These are phyloP conservation scores for Campylomormyrus tamandua DNA, from an alignment of 2,113 vertebrate genomes.

Conservation along the genomic window DNA sequence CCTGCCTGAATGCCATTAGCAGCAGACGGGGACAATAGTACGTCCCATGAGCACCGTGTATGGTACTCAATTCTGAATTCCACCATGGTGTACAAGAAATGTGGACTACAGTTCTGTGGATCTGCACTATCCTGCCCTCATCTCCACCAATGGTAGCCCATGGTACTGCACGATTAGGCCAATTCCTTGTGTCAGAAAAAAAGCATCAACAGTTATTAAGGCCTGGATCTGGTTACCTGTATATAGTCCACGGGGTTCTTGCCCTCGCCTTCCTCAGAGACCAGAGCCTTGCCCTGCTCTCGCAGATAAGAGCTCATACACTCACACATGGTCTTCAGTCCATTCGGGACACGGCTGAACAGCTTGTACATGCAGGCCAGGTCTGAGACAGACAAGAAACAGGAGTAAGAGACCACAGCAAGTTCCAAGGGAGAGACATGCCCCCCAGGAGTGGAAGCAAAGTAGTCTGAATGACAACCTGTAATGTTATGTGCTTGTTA, in stretches of 20 bases:
- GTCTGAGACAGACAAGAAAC: slow-evolving; percentile 56
- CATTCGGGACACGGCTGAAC: slow-evolving; percentile 92
- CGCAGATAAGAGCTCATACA: slow-evolving; percentile 94
- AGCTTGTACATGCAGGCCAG: slow-evolving; percentile 97
- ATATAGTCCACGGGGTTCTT: slow-evolving; percentile 98
- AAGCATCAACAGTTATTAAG: not conserved
- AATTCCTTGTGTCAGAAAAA: not conserved
- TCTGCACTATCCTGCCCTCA: not conserved
- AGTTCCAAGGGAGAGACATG: not conserved
- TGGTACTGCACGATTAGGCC: not conserved
- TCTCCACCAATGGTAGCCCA: not conserved
- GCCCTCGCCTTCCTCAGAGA: slow-evolving; percentile 94
- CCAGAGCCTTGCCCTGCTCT: slow-evolving; percentile 92
- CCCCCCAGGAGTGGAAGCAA: not conserved
- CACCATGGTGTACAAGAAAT: not conserved
- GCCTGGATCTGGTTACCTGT: slow-evolving; percentile 66
- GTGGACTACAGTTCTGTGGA: not conserved
- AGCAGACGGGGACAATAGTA: not conserved
- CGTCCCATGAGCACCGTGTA: not conserved
- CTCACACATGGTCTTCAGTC: slow-evolving; percentile 98
- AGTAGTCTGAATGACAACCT: not conserved
- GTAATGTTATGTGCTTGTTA: not conserved
- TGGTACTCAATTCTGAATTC: not conserved
- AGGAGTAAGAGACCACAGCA: slow-evolving; percentile 14
- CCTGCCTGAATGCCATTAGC: not conserved